These are phyloP conservation scores for Pipra filicauda DNA, from an alignment of 2,113 vertebrate species.

Conservation along the genomic window DNA sequence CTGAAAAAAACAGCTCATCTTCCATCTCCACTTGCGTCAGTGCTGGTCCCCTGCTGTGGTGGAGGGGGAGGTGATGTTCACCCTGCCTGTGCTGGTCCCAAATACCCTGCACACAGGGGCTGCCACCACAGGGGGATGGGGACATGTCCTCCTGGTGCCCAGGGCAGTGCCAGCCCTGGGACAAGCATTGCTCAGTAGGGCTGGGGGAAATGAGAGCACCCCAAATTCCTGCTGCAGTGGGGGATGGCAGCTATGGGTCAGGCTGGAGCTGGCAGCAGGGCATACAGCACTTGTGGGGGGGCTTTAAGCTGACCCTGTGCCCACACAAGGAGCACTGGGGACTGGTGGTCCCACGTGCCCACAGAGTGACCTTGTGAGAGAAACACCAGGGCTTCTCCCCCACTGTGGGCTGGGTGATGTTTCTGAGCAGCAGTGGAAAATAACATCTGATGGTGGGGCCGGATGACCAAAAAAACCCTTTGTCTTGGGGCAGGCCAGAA, in stretches of 20 bases:
- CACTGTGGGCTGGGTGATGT: fast-evolving
- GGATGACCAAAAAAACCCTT: neutral
- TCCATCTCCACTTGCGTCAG: neutral
- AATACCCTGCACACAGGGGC: neutral
- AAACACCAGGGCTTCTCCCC: fast-evolving
- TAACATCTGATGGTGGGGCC: fast-evolving
- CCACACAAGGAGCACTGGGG: neutral
- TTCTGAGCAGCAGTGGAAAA: neutral
- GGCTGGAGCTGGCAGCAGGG: neutral
- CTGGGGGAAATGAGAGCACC: neutral
- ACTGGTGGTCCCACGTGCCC: neutral
- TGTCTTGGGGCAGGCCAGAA: neutral
- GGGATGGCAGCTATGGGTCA: neutral
- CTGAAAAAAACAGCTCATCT: neutral
- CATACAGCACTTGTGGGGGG: fast-evolving
- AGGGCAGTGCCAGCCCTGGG: neutral
- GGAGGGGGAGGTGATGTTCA: neutral
- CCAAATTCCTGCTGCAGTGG: neutral
- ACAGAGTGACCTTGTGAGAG: neutral
- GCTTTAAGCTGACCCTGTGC: neutral
- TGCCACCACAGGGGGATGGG: fast-evolving
- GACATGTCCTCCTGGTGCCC: fast-evolving
- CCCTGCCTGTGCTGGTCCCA: neutral
- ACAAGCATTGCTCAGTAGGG: neutral
- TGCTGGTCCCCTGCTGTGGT: neutral